Evolutionary conservation across 2,113 vertebrate species (phyloP).

Genomic region (Gobiocypris rarus): DNA sequence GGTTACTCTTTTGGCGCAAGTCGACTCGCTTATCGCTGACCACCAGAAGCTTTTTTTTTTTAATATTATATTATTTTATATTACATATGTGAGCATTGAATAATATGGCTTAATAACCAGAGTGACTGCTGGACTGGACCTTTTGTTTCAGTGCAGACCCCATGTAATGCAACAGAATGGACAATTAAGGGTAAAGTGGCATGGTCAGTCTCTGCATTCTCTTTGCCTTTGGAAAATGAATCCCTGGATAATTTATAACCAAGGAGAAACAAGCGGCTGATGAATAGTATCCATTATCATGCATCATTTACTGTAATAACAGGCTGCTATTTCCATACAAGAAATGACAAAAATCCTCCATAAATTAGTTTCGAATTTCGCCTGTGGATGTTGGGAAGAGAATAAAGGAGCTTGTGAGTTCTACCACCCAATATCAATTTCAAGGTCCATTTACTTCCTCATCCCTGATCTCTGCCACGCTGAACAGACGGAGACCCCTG

Average conservation of each 20-base stretch:
- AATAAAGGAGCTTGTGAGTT: constrained; percentile 55
- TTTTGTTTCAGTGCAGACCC: not conserved
- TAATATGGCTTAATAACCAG: constrained; percentile 8
- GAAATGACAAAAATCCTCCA: constrained; percentile 51
- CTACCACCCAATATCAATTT: constrained; percentile 63
- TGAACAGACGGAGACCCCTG: constrained; percentile 60
- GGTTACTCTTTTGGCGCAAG: too few species aligned
- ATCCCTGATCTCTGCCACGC: constrained; percentile 55
- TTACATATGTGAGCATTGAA: not conserved
- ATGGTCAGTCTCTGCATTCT: constrained; percentile 20
- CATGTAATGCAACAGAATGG: constrained; percentile 26
- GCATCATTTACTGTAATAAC: constrained; percentile 50
- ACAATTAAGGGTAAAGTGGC: constrained; percentile 16
- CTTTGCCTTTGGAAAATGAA: constrained; percentile 12
- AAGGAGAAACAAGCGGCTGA: constrained; percentile 44
- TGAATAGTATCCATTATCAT: constrained; percentile 45
- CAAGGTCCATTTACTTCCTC: constrained; percentile 62
- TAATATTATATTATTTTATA: too few species aligned
- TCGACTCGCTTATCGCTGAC: too few species aligned
- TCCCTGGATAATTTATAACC: constrained; percentile 28
- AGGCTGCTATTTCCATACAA: constrained; percentile 50
- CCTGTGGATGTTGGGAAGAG: constrained; percentile 56
- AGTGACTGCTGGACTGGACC: not conserved
- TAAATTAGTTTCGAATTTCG: constrained; percentile 56
- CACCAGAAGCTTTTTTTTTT: too few species aligned